phyloP scores from a whole-genome alignment of 2,113 vertebrate species.

The Phylloscopus trochilus region DNA sequence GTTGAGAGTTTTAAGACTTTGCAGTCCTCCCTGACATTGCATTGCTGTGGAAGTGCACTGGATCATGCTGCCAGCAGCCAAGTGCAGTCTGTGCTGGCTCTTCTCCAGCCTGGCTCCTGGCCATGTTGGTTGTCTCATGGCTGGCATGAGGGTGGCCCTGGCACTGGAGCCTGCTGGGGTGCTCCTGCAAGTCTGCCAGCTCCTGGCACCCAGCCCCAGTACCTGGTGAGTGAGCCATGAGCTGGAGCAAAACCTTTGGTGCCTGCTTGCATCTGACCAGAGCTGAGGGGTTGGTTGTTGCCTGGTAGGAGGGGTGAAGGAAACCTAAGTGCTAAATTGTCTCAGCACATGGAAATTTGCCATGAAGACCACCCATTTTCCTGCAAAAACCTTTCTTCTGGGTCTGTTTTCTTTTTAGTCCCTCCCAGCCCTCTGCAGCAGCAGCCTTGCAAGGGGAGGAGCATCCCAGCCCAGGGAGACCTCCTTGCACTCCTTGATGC shows the following conservation, averaged over 20 bases:
- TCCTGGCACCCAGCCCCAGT: neutral
- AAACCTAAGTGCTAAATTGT: neutral
- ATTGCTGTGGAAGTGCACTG: neutral
- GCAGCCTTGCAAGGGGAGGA: neutral
- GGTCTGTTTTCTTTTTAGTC: neutral
- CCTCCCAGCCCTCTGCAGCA: neutral
- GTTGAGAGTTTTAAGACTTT: neutral
- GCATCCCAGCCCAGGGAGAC: too few species aligned
- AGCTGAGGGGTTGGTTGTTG: neutral
- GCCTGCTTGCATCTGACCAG: neutral
- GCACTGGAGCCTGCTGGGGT: neutral
- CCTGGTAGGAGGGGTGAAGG: neutral
- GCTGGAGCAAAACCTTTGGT: fast-evolving
- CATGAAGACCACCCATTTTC: neutral
- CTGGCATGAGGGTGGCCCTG: neutral
- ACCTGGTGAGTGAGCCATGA: fast-evolving
- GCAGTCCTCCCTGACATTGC: neutral
- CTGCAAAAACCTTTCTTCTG: neutral
- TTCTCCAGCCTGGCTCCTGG: neutral
- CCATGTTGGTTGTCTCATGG: fast-evolving
- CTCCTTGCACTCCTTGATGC: fast-evolving
- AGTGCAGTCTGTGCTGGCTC: neutral
- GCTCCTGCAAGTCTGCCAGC: neutral
- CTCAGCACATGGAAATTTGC: neutral
- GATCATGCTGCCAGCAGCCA: fast-evolving